Percentiles rank a stretch among this genome's conserved stretches.
Conservation (phyloP, 2,113 vertebrate genomes). For the Bubalus kerabau region DNA sequence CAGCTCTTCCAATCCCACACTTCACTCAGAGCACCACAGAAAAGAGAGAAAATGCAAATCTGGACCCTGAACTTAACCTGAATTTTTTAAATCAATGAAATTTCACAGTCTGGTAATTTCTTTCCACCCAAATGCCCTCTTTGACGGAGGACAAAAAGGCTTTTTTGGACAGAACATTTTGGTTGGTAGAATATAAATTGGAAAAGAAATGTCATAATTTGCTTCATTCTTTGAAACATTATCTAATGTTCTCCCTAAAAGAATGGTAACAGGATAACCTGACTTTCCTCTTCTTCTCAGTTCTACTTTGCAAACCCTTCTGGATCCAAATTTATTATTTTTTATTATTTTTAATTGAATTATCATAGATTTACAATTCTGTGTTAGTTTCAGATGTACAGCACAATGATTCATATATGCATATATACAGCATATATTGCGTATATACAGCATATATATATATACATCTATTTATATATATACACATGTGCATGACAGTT, state of each 20-base stretch:
- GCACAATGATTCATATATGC: not conserved
- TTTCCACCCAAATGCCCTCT: constrained; percentile 40
- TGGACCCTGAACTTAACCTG: constrained; percentile 35
- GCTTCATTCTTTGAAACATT: constrained; percentile 31
- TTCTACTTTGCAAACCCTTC: not conserved
- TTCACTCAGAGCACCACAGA: not conserved
- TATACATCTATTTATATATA: not conserved
- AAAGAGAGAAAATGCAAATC: constrained; percentile 57
- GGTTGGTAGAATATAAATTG: constrained; percentile 58
- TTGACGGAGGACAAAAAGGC: not conserved
- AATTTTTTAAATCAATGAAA: constrained; percentile 60
- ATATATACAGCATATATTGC: not conserved
- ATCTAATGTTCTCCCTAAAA: not conserved
- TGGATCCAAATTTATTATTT: not conserved
- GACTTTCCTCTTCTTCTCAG: not conserved
- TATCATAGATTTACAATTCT: not conserved
- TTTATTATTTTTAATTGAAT: not conserved
- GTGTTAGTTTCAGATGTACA: not conserved
- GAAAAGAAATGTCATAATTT: not conserved
- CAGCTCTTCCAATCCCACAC: not conserved
- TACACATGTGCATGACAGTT: not conserved
- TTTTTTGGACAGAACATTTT: constrained; percentile 52
- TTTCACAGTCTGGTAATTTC: constrained; percentile 66
- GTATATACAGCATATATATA: not conserved
- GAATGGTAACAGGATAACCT: not conserved